Conservation (phyloP, 2,888 invertebrate species). For the Hydraecia micacea region DNA sequence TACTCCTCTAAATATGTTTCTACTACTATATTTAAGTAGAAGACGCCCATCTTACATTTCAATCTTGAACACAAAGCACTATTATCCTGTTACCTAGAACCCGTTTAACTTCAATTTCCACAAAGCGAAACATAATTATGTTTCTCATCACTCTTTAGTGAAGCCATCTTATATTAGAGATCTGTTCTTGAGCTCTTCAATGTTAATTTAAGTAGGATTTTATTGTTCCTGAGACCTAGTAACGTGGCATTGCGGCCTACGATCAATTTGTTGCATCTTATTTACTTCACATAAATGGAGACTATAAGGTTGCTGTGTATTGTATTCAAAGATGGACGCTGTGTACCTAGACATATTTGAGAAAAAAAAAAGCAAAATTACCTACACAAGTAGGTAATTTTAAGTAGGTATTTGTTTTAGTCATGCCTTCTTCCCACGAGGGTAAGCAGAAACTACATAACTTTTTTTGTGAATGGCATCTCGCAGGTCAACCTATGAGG, state of each 20-base stretch:
- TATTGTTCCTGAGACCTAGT: conserved; percentile 66
- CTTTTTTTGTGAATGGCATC: too few relatives aligned
- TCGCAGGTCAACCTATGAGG: too few relatives aligned
- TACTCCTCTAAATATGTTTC: neutral
- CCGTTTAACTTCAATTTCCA: conserved; percentile 26
- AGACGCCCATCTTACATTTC: neutral
- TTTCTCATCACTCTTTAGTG: conserved; percentile 22
- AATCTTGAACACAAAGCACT: conserved; percentile 26
- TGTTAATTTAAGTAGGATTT: conserved; percentile 60
- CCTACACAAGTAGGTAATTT: too few relatives aligned
- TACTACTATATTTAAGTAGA: neutral
- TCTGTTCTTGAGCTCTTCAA: conserved; percentile 74
- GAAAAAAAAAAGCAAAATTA: neutral
- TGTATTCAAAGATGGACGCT: conserved; percentile 7
- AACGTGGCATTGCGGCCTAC: conserved; percentile 73
- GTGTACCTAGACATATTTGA: neutral
- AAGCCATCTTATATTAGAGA: conserved; percentile 66
- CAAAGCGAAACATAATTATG: conserved; percentile 43
- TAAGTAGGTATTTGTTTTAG: too few relatives aligned
- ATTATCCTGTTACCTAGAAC: conserved; percentile 39
- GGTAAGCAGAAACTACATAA: too few relatives aligned
- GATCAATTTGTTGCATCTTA: conserved; percentile 59
- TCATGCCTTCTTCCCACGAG: neutral
- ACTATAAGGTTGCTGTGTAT: conserved; percentile 33
- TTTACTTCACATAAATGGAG: conserved; percentile 51